A percentile compares a stretch with the other conserved stretches of the same genome.
Evolutionary conservation across 2,797 vertebrate genomes (phyloP).

Genomic region (Arnoldichthys spilopterus): DNA sequence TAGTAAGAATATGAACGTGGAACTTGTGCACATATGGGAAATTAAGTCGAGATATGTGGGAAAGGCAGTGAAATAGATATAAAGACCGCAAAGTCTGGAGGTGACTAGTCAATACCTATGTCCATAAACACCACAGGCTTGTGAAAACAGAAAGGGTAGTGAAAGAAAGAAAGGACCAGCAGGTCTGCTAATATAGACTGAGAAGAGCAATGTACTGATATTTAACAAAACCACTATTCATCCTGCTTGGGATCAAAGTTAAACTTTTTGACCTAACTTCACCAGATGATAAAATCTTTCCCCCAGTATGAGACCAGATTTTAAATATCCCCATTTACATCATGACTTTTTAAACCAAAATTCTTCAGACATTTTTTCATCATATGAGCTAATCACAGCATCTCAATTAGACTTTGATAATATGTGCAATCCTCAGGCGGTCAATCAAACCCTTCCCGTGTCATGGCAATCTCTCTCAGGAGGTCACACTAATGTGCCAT

Average conservation of each 20-base stretch:
- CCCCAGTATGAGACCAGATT: conserved; percentile 27
- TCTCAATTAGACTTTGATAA: conserved; percentile 56
- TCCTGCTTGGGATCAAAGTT: background rate
- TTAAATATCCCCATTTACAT: conserved; percentile 43
- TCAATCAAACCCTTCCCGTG: conserved; percentile 60
- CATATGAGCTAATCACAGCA: conserved; percentile 50
- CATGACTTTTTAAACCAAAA: conserved; percentile 33
- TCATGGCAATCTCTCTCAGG: conserved; percentile 73
- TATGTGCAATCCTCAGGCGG: conserved; percentile 54
- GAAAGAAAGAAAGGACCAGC: background rate
- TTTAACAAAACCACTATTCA: background rate
- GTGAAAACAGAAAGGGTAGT: conserved; percentile 1
- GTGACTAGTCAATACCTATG: conserved; percentile 12
- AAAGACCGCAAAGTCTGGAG: conserved; percentile 34
- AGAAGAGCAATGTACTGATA: background rate
- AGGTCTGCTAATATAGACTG: background rate
- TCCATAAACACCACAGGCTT: conserved; percentile 11
- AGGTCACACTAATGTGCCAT: conserved; percentile 72
- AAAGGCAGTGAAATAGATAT: conserved; percentile 45
- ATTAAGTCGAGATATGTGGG: conserved; percentile 47
- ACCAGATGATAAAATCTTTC: conserved; percentile 25
- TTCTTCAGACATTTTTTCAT: conserved; percentile 40
- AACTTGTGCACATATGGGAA: conserved; percentile 60
- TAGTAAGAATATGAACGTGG: conserved; percentile 61
- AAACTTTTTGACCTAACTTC: conserved; percentile 17